Evolutionary conservation across 1,140 invertebrate species (phyloP), one percentile per base, ranked within the genome.

Genomic region (Musca domestica): DNA sequence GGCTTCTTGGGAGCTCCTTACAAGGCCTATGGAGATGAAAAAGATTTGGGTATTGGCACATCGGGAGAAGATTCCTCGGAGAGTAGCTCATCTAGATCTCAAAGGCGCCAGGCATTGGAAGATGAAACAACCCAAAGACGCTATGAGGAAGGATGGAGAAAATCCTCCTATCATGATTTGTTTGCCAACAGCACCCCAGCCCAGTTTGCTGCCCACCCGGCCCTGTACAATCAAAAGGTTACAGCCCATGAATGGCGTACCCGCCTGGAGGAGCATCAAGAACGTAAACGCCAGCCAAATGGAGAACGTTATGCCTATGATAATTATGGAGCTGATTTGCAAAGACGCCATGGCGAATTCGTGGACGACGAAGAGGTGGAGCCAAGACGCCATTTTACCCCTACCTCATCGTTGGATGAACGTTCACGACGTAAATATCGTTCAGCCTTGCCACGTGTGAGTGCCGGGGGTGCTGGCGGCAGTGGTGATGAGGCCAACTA

Each of bases 11-110:
- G 85, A 0, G 77, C 77, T 0, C 84, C 85, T 12, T 87, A 87
- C 52, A 88, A 89, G 76, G 84, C 84, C 2, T 88, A 87, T 77
- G 81, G 85, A 30, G 77, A 88, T 34, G 93, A 96, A 34, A 92
- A 94, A 79, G 94, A 96, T 80, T 84, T 91, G 3, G 94, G 93
- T 0, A 82, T 96, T 0, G 94, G 94, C 0, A 95, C 93, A 3
- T 95, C 92, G 0, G 92, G 88, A 67, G 92, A 89, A 81, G 92
- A 90, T 77, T 92, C 87, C 3, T 92, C 86, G 63, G 90, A 91
- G 74, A 88, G 86, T 70, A 91, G 88, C 71, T 89, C 88, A 0
- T 91, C 87, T 69, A 89, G 90, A 72, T 90, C 88, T 2, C 88
- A 87, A 72, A 83, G 86, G 2, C 83, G 84, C 52, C 85, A 87